A percentile compares a stretch with the other conserved stretches of the same genome.
Evolutionary conservation across 2,888 invertebrate genomes (phyloP).

Genomic region (Pemphredon lugubris): DNA sequence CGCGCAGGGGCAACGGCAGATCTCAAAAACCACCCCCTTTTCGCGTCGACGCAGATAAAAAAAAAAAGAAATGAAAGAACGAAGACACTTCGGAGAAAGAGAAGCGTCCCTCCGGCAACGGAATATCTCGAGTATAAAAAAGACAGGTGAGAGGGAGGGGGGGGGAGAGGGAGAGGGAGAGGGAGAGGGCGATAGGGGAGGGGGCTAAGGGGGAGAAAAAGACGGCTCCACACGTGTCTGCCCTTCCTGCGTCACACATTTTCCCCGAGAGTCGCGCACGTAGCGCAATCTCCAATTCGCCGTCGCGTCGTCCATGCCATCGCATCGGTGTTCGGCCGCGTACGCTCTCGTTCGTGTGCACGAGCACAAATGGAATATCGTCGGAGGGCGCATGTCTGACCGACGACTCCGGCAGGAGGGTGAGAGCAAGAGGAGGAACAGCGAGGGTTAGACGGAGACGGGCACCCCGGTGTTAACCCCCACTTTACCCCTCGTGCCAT

Average conservation of each 20-base stretch:
- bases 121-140: too few species aligned
- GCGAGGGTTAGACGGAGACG: conserved; percentile 48
- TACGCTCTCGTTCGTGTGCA: conserved; percentile 30
- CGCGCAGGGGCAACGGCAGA: neutral
- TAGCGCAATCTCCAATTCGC: conserved; percentile 54
- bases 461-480: conserved; percentile 49
- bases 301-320: conserved; percentile 18
- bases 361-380: conserved; percentile 45
- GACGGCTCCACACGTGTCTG: conserved; percentile 53
- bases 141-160: neutral
- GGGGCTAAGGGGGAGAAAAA: too few species aligned
- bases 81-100: neutral
- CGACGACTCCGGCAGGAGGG: conserved; percentile 31
- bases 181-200: conserved; percentile 5
- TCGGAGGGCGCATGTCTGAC: conserved; percentile 56
- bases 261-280: conserved; percentile 26
- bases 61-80: too few species aligned
- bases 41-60: neutral
- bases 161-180: conserved; percentile 14
- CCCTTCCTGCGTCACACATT: conserved; percentile 51
- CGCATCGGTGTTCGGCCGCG: conserved; percentile 28
- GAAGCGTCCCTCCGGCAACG: too few species aligned
- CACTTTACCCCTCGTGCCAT: conserved; percentile 47
- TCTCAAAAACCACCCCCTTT: neutral
- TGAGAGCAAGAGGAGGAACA: conserved; percentile 35